Evolutionary conservation across 2,888 invertebrate species (phyloP).

Genomic region (Exocentrus adspersus): DNA sequence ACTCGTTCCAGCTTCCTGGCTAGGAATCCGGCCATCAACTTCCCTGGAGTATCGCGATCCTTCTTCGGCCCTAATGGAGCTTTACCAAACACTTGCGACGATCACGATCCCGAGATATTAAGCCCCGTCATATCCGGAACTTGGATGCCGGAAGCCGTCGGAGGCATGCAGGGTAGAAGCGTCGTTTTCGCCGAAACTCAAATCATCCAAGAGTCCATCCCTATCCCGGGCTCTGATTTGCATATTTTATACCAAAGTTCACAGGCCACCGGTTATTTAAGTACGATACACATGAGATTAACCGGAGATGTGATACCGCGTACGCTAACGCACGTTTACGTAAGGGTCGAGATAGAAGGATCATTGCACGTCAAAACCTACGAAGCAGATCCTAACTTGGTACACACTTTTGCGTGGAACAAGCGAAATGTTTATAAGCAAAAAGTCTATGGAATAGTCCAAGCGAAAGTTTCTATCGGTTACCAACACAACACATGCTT

Average conservation of each 20-base stretch:
- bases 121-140: conserved; percentile 89
- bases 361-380: conserved; percentile 91
- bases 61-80: conserved; percentile 65
- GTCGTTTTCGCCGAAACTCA: conserved; percentile 92
- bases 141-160: conserved; percentile 90
- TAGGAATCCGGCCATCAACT: conserved; percentile 64
- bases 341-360: conserved; percentile 86
- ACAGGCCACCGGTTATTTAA: conserved; percentile 92
- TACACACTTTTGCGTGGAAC: conserved; percentile 98
- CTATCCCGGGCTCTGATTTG: conserved; percentile 92
- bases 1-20: conserved; percentile 54
- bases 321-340: conserved; percentile 87
- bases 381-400: conserved; percentile 95
- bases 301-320: conserved; percentile 83
- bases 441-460: conserved; percentile 90
- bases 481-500: conserved; percentile 92
- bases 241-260: conserved; percentile 96
- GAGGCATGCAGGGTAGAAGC: conserved; percentile 82
- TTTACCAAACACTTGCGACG: conserved; percentile 76
- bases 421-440: conserved; percentile 97
- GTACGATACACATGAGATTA: conserved; percentile 90
- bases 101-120: conserved; percentile 87
- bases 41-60: conserved; percentile 68
- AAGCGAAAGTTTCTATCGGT: conserved; percentile 86
- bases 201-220: conserved; percentile 96